Conservation (phyloP, 1,140 invertebrate genomes). For the Drosophila obscura region DNA sequence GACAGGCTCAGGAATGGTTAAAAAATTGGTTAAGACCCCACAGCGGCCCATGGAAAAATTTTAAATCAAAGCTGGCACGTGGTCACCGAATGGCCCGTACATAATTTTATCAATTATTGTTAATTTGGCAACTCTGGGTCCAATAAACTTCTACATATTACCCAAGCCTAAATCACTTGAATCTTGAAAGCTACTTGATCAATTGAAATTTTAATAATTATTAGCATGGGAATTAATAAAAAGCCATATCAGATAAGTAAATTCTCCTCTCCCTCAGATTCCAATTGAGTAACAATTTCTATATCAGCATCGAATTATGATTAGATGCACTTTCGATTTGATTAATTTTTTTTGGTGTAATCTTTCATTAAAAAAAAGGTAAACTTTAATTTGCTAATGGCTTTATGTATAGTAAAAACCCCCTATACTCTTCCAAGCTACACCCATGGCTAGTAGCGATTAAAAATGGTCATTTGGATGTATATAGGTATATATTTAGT, state of each 20-base stretch:
- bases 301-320: too few species aligned
- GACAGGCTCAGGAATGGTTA: slow-evolving; percentile 8
- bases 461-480: not conserved
- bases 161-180: slow-evolving; percentile 11
- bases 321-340: too few species aligned
- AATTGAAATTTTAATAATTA: slow-evolving; percentile 7
- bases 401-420: too few species aligned
- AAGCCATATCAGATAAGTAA: not conserved
- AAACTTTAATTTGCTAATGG: too few species aligned
- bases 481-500: not conserved
- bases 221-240: not conserved
- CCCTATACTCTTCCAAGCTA: too few species aligned
- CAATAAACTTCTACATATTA: too few species aligned
- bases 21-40: slow-evolving; percentile 11
- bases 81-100: not conserved
- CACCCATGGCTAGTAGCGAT: too few species aligned
- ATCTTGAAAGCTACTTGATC: slow-evolving; percentile 17
- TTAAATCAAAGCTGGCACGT: slow-evolving; percentile 16
- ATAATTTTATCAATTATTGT: not conserved
- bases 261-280: too few species aligned
- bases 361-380: too few species aligned
- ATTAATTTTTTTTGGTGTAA: too few species aligned
- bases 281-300: too few species aligned
- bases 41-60: not conserved
- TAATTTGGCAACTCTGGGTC: not conserved